Evolutionary conservation across 2,797 vertebrate species (phyloP).

Genomic region (Coracias cyanogaster): DNA sequence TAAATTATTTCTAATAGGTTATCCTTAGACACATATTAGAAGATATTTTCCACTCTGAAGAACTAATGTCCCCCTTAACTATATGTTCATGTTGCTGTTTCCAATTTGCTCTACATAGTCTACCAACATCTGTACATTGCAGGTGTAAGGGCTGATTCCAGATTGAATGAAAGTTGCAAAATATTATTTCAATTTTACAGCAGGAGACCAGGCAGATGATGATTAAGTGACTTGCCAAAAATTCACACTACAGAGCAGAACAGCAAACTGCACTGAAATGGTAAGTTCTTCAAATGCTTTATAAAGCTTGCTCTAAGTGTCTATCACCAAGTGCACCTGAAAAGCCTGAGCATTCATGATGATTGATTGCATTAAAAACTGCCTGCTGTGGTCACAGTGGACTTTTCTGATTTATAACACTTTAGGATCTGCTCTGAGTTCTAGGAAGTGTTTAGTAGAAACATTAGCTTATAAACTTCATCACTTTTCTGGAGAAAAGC

Average conservation of each 20-base stretch:
- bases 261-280: background rate
- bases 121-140: background rate
- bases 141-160: background rate
- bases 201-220: background rate
- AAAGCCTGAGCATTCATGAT: background rate
- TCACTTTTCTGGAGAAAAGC: background rate
- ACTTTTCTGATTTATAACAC: background rate
- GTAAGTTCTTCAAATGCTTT: background rate
- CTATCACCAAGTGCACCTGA: background rate
- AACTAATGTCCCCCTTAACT: background rate
- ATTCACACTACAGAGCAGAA: background rate
- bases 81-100: background rate
- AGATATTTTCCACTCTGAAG: background rate
- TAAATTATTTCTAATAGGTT: background rate
- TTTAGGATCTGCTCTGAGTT: background rate
- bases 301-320: background rate
- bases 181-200: background rate
- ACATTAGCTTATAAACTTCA: background rate
- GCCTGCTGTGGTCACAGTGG: background rate
- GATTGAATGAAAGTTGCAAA: background rate
- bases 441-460: background rate
- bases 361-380: background rate
- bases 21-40: background rate
- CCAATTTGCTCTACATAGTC: background rate
- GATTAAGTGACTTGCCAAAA: background rate